phyloP scores from a whole-genome alignment of 2,797 vertebrate species.

The Acrocephalus scirpaceus region DNA sequence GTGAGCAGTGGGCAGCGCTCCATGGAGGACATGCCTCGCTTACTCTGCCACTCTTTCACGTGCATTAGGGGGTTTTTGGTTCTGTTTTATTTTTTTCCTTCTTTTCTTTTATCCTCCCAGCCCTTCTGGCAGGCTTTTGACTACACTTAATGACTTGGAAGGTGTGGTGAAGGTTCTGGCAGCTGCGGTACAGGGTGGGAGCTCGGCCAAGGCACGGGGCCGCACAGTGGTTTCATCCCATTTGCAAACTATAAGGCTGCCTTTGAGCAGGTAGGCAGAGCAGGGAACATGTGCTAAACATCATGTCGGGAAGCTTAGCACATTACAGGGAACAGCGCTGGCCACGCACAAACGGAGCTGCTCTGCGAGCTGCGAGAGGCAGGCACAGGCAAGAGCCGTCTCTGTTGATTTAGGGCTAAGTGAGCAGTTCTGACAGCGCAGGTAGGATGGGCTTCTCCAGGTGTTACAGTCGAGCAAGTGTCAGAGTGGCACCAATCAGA shows the following conservation, averaged over 20 bases:
- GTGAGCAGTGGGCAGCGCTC: neutral
- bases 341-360: conserved; percentile 29
- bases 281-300: conserved; percentile 63
- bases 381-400: conserved; percentile 31
- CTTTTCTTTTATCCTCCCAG: conserved; percentile 55
- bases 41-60: conserved; percentile 16
- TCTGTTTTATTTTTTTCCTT: neutral
- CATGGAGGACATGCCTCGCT: conserved; percentile 2
- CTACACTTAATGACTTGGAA: conserved; percentile 58
- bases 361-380: conserved; percentile 47
- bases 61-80: neutral
- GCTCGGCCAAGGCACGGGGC: conserved; percentile 15
- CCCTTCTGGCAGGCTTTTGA: conserved; percentile 56
- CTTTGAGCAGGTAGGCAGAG: conserved; percentile 64
- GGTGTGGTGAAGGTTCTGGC: conserved; percentile 49
- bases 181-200: neutral
- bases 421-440: conserved; percentile 37
- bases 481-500: conserved; percentile 40
- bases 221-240: conserved; percentile 55
- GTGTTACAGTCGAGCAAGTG: neutral
- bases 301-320: conserved; percentile 54
- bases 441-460: conserved; percentile 26
- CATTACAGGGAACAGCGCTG: conserved; percentile 59
- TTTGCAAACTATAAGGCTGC: conserved; percentile 69
- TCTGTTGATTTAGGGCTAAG: conserved; percentile 53